Percentiles rank a stretch among this genome's conserved stretches.
Evolutionary conservation across 2,113 vertebrate genomes (phyloP).

Genomic region (Tinamus guttatus): DNA sequence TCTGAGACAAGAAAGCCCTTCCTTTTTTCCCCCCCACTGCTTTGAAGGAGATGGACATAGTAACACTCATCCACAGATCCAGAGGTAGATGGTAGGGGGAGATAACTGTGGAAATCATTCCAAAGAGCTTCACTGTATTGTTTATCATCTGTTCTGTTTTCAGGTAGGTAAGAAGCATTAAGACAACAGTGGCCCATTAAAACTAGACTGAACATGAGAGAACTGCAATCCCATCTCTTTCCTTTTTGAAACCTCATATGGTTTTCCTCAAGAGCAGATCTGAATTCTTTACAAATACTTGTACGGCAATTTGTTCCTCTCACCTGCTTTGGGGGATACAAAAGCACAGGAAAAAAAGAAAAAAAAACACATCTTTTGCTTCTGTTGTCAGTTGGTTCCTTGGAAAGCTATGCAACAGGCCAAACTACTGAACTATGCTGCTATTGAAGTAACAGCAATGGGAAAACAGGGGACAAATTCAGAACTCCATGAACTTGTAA

Average conservation of each 20-base stretch:
- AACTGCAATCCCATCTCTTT: neutral
- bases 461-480: neutral
- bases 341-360: neutral
- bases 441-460: neutral
- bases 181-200: neutral
- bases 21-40: neutral
- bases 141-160: neutral
- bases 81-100: neutral
- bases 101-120: neutral
- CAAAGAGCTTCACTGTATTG: neutral
- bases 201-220: neutral
- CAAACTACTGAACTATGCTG: neutral
- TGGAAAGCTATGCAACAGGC: neutral
- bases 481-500: neutral
- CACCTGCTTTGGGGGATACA: neutral
- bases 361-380: neutral
- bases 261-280: neutral
- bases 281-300: neutral
- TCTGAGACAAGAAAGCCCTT: neutral
- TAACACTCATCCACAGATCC: rapidly evolving
- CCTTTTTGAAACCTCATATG: neutral
- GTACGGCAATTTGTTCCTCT: neutral
- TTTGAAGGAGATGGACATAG: neutral
- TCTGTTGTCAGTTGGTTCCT: neutral
- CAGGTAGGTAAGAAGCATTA: neutral